These are phyloP conservation scores for Pterophyllum scalare DNA, from an alignment of 2,113 vertebrate genomes.

Conservation along the genomic window DNA sequence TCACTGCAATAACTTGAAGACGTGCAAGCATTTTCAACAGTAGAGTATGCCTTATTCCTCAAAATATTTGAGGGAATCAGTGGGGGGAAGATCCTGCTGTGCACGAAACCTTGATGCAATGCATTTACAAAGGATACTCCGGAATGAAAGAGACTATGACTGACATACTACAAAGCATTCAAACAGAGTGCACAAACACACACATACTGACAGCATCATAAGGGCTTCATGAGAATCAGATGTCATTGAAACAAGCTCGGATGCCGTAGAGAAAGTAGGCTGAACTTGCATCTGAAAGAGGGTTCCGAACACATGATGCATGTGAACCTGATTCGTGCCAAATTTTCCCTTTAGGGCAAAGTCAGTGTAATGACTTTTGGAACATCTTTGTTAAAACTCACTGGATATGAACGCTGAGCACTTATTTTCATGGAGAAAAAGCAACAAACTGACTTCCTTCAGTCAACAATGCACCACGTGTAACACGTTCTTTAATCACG, in stretches of 20 bases:
- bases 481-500: too few species aligned
- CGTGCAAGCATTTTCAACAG: background rate
- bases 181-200: background rate
- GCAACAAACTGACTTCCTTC: too few species aligned
- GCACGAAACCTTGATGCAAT: background rate
- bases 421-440: background rate
- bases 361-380: background rate
- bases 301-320: rapidly evolving
- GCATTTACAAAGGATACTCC: background rate
- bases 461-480: too few species aligned
- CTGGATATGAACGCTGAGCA: background rate
- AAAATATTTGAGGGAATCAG: background rate
- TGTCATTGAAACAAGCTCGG: background rate
- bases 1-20: background rate
- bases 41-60: background rate
- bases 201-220: background rate
- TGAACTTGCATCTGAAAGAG: background rate
- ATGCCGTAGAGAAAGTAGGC: too few species aligned
- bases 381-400: background rate
- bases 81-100: background rate
- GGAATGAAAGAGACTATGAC: background rate
- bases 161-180: background rate
- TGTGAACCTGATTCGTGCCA: rapidly evolving
- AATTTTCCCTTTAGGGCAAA: background rate
- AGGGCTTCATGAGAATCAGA: background rate